Evolutionary conservation across 1,140 invertebrate genomes (phyloP).

Genomic region (Pogonognathellus flavescens): DNA sequence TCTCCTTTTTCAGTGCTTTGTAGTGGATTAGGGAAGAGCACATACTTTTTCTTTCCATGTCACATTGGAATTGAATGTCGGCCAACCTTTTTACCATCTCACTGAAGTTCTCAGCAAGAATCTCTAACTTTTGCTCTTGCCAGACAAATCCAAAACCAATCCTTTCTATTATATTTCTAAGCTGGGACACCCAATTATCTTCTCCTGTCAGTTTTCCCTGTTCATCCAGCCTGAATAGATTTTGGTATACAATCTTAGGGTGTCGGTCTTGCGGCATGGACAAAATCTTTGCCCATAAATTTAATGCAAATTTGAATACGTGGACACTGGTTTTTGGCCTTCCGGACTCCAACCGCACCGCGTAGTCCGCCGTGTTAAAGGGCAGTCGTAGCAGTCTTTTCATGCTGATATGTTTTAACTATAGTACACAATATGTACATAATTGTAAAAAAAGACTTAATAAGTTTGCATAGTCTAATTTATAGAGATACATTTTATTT

Average conservation of each 20-base stretch:
- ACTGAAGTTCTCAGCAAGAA: not conserved
- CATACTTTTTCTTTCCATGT: not conserved
- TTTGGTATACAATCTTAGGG: not conserved
- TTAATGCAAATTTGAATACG: not conserved
- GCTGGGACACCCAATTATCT: not conserved
- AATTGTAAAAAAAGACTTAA: no score
- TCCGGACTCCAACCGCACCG: not conserved
- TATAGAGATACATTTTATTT: no score
- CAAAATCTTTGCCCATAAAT: not conserved
- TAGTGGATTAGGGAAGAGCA: no score
- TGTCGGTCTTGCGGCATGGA: not conserved
- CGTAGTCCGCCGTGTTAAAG: not conserved
- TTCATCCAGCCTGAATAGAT: not conserved
- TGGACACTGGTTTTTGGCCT: not conserved
- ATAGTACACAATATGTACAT: no score
- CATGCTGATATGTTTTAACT: no score
- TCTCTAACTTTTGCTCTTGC: not conserved
- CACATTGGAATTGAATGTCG: not conserved
- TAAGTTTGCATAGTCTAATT: no score
- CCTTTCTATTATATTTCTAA: not conserved
- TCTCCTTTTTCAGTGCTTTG: not conserved
- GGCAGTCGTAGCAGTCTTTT: not conserved
- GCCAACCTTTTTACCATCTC: not conserved
- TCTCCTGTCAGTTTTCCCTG: no score
- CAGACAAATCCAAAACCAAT: constrained; percentile 1